phyloP scores from a whole-genome alignment of 2,888 invertebrate species.

The Cephus pulcher region DNA sequence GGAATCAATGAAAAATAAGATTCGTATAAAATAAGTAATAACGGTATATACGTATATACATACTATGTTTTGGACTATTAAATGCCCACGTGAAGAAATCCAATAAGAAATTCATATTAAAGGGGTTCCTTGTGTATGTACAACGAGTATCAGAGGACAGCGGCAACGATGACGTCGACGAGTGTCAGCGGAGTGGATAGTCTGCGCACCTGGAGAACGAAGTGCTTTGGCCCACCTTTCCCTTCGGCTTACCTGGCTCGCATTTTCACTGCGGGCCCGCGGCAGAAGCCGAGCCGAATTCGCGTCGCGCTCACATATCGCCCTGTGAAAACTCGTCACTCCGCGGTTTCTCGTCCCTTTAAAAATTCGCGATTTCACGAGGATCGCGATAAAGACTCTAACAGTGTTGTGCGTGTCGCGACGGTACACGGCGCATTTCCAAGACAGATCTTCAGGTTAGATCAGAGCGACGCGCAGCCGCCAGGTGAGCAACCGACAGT shows the following conservation, averaged over 20 bases:
- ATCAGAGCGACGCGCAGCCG: conserved; percentile 53
- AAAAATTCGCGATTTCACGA: not conserved
- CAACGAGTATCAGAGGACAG: not conserved
- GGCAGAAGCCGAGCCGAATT: conserved; percentile 26
- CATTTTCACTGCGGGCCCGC: conserved; percentile 32
- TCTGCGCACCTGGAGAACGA: conserved; percentile 54
- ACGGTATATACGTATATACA: not conserved
- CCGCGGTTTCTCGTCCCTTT: conserved; percentile 3
- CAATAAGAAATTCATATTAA: not conserved
- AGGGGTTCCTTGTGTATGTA: not conserved
- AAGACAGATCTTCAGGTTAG: not conserved
- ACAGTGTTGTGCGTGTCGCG: not conserved
- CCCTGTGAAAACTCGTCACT: not conserved
- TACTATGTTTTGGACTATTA: not conserved
- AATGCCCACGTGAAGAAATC: not conserved
- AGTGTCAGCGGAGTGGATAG: conserved; percentile 46
- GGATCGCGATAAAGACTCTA: not conserved
- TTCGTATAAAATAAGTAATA: not conserved
- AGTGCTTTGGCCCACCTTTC: conserved; percentile 52
- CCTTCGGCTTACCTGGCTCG: conserved; percentile 50
- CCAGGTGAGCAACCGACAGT: conserved; percentile 59
- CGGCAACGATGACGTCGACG: not conserved
- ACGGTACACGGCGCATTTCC: not conserved
- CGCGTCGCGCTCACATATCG: conserved; percentile 15
- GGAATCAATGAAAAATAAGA: not conserved